Evolutionary conservation across 2,797 vertebrate genomes (phyloP).

Genomic region (Falco columbarius): DNA sequence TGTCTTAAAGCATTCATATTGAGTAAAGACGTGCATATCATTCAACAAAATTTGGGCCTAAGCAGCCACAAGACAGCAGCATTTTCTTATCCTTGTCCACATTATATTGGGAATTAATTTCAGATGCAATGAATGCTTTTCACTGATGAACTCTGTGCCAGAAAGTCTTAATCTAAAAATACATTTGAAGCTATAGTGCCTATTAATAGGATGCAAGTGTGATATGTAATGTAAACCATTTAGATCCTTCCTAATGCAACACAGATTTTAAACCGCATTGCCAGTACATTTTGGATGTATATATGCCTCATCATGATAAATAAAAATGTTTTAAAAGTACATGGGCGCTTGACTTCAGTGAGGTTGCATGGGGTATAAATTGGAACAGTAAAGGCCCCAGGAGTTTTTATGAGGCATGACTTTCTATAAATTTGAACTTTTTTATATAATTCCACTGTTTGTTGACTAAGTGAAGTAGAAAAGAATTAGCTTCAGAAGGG

Average conservation of each 20-base stretch:
- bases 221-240: conserved; percentile 55
- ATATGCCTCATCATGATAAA: conserved; percentile 3
- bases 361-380: not conserved
- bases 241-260: conserved; percentile 38
- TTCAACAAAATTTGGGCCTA: not conserved
- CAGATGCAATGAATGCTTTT: conserved; percentile 47
- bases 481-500: not conserved
- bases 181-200: conserved; percentile 1
- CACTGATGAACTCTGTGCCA: not conserved
- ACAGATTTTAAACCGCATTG: not conserved
- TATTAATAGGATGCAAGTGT: conserved; percentile 62
- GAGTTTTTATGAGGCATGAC: not conserved
- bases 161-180: conserved; percentile 53
- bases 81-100: not conserved
- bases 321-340: conserved; percentile 12
- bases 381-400: not conserved
- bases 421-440: not conserved
- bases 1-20: not conserved
- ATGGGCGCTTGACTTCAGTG: not conserved
- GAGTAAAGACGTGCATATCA: not conserved
- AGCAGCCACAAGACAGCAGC: not conserved
- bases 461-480: conserved; percentile 14
- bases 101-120: conserved; percentile 44
- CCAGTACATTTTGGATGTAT: not conserved
- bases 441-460: not conserved